Evolutionary conservation across 2,113 vertebrate genomes (phyloP).

Genomic region (Anhinga rufa): DNA sequence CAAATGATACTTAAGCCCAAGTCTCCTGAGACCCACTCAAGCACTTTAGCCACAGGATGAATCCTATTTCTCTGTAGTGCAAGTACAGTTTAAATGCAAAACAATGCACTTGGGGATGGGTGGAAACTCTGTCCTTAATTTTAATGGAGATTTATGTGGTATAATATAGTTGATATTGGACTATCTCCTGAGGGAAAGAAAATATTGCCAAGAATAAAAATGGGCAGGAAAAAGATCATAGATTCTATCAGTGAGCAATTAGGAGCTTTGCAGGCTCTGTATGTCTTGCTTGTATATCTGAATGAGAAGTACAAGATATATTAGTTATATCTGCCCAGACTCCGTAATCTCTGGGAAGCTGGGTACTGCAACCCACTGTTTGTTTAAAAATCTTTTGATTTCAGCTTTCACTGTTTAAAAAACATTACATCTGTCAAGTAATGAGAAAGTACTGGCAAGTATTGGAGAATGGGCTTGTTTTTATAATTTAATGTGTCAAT

Average conservation of each 20-base stretch:
- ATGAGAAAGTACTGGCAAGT: neutral
- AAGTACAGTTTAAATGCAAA: neutral
- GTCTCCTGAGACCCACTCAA: neutral
- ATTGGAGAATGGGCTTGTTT: neutral
- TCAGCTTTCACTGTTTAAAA: neutral
- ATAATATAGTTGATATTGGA: neutral
- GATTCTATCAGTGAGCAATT: slow-evolving; percentile 16
- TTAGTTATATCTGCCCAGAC: neutral
- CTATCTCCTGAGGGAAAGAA: neutral
- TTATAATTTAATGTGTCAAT: neutral
- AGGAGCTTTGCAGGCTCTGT: neutral
- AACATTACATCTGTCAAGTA: neutral
- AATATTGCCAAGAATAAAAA: slow-evolving; percentile 23
- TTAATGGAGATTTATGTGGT: slow-evolving; percentile 34
- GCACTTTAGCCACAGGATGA: neutral
- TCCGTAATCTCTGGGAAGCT: neutral
- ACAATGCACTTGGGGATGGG: neutral
- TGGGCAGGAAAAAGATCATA: neutral
- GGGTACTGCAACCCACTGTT: neutral
- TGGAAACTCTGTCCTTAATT: slow-evolving; percentile 27
- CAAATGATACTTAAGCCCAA: neutral
- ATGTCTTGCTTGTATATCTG: neutral
- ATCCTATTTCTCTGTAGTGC: neutral
- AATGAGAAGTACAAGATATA: neutral
- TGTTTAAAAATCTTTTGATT: neutral